Evolutionary conservation across 2,888 invertebrate genomes (phyloP).

Genomic region (Cephus spinipes): DNA sequence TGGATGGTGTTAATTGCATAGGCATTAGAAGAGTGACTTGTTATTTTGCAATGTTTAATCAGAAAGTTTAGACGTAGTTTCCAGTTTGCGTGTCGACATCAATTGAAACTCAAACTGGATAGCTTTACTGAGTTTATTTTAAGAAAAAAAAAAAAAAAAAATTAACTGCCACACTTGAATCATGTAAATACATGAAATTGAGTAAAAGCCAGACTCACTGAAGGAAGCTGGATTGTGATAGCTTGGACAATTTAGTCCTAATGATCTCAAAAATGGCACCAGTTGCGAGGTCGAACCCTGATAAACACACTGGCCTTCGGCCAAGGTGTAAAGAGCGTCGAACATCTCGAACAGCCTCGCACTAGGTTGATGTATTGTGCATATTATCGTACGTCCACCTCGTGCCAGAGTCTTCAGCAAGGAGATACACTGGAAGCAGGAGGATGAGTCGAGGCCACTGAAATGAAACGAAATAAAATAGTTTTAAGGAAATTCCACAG

Average conservation of each 20-base stretch:
- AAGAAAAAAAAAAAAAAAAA: too few species aligned
- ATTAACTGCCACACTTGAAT: too few species aligned
- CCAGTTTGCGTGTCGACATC: too few species aligned
- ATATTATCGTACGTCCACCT: conserved; percentile 93
- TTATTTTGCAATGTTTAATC: too few species aligned
- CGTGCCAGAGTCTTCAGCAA: conserved; percentile 88
- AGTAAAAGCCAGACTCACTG: conserved; percentile 67
- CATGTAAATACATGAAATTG: too few species aligned
- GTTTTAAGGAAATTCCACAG: neutral
- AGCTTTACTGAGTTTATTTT: too few species aligned
- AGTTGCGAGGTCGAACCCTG: conserved; percentile 89
- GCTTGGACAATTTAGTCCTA: conserved; percentile 90
- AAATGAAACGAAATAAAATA: conserved; percentile 33
- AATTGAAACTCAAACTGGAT: too few species aligned
- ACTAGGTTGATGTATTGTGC: conserved; percentile 97
- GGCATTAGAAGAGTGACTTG: too few species aligned
- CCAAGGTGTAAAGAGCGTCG: conserved; percentile 92
- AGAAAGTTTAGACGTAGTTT: too few species aligned
- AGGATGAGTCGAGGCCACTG: conserved; percentile 94
- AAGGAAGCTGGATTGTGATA: conserved; percentile 98
- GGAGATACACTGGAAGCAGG: conserved; percentile 94
- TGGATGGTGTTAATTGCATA: too few species aligned
- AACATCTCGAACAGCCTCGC: conserved; percentile 97
- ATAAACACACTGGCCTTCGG: conserved; percentile 95
- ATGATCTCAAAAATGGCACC: conserved; percentile 83